Evolutionary conservation across 2,888 invertebrate genomes (phyloP).

Genomic region (Lycia hirtaria): DNA sequence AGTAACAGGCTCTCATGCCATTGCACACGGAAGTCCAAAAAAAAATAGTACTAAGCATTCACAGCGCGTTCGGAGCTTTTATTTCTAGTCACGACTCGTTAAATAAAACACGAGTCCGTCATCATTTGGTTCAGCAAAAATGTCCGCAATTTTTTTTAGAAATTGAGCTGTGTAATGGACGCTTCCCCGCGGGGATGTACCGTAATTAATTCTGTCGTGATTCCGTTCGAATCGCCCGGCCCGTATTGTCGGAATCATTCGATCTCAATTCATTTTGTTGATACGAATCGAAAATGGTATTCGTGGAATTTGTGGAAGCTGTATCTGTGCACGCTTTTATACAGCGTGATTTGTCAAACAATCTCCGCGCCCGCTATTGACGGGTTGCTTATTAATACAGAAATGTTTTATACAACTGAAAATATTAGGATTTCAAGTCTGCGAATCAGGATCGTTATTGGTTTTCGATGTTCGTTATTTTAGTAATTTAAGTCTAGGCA

Average conservation of each 20-base stretch:
- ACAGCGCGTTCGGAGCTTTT: conserved; percentile 54
- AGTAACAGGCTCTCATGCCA: no score
- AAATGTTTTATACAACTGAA: background rate
- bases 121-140: conserved; percentile 55
- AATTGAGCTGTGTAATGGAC: conserved; percentile 54
- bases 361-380: conserved; percentile 10
- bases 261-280: conserved; percentile 40
- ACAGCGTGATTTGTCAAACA: conserved; percentile 25
- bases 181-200: conserved; percentile 44
- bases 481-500: background rate
- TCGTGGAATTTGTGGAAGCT: conserved; percentile 22
- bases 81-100: conserved; percentile 60
- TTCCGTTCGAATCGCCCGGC: conserved; percentile 47
- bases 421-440: background rate
- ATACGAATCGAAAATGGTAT: conserved; percentile 35
- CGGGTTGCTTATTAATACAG: conserved; percentile 3
- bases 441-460: background rate
- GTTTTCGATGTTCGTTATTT: background rate
- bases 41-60: conserved; percentile 66
- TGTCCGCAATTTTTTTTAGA: conserved; percentile 43
- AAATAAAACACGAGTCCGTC: conserved; percentile 69
- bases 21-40: no score
- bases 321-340: conserved; percentile 16
- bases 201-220: conserved; percentile 58
- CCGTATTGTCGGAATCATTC: conserved; percentile 50